Evolutionary conservation across 2,113 vertebrate species (phyloP), one percentile per base, ranked within the genome.

Genomic region (Eolophus roseicapilla): DNA sequence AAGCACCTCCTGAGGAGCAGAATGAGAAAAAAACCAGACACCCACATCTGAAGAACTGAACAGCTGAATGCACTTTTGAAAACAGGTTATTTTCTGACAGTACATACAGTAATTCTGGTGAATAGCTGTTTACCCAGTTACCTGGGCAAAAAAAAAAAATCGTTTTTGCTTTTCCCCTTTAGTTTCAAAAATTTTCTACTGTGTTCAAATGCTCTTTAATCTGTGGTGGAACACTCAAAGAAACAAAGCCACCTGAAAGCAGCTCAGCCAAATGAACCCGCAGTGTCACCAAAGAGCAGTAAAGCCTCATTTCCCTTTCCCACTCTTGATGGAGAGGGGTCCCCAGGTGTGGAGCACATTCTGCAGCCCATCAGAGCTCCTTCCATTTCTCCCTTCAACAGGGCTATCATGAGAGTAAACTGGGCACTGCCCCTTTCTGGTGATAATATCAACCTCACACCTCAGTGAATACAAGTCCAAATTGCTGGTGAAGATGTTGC

Each of bases 381-480:
- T 70, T 29, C 12, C n/a, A 5, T 65, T 24, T 15, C 24, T 7
- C 21, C 13, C 44, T 74, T 57, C 24, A 16, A 20, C 7, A 9
- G 37, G 39, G 49, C 9, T 37, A 17, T 11, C 12, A 33, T 4
- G 33, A 49, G 16, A 57, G 8, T 5, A 0, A 0, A 21, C 12
- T 29, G 74, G 18, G 18, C 50, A 35, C 29, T 82, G 55, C 4
- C 18, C 11, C 31, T 28, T 68, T 35, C 33, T 27, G 37, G 6
- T 27, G 8, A 7, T 3, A 17, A 6, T 13, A n/a, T 17, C 43
- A 44, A 2, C 17, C 35, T 53, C 20, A 27, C 33, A 35, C 9
- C 7, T 55, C 43, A 18, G 13, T 17, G 29, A 69, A 53, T 7
- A 11, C 21, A 11, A 16, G 8, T 29, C 28, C 41, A 43, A 14